Percentiles rank a stretch among this genome's conserved stretches.
These are phyloP conservation scores for Leptobrachium ailaonicum DNA, from an alignment of 2,113 vertebrate species.

Conservation along the genomic window DNA sequence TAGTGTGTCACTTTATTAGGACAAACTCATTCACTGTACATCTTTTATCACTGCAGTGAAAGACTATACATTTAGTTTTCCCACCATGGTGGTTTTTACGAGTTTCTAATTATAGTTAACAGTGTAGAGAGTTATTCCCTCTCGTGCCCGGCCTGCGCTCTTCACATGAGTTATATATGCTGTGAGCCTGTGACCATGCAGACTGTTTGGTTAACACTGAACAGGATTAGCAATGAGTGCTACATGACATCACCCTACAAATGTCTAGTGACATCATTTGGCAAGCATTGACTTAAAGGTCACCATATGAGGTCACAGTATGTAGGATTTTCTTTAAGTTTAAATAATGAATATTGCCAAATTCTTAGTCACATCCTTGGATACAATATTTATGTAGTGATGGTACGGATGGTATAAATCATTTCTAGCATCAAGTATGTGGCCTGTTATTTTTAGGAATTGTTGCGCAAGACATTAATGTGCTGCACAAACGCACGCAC, in stretches of 20 bases:
- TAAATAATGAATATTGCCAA: constrained; percentile 34
- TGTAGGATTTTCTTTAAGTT: constrained; percentile 66
- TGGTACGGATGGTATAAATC: constrained; percentile 32
- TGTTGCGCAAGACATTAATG: no score
- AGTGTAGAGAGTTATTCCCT: not conserved
- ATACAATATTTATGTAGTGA: constrained; percentile 42
- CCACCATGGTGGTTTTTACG: not conserved
- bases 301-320: constrained; percentile 69
- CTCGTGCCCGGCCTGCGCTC: not conserved
- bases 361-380: constrained; percentile 48
- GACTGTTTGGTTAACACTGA: constrained; percentile 31
- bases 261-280: constrained; percentile 64
- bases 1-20: no score
- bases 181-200: not conserved
- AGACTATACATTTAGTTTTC: not conserved
- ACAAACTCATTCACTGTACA: not conserved
- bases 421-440: constrained; percentile 23
- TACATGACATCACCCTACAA: constrained; percentile 42
- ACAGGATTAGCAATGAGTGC: constrained; percentile 29
- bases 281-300: constrained; percentile 66
- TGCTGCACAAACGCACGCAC: not conserved
- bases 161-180: constrained; percentile 1
- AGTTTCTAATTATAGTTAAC: not conserved
- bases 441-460: not conserved
- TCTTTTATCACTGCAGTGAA: not conserved